Evolutionary conservation across 2,797 vertebrate genomes (phyloP), one percentile per base, ranked within the genome.

Genomic region (Carapus acus): DNA sequence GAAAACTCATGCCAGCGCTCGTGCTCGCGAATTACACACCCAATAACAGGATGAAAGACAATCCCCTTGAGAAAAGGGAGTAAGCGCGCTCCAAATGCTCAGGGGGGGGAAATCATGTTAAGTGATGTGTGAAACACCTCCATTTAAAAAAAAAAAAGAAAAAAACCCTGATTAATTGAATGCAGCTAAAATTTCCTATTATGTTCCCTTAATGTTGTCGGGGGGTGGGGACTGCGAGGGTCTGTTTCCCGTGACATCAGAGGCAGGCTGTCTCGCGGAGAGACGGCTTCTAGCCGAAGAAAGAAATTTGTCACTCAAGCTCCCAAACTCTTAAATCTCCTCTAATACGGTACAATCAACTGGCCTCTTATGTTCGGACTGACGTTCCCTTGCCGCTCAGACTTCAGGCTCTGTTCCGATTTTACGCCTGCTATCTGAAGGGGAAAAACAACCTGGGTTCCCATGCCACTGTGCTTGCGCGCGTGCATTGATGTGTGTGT

Each of bases 171-270:
- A 74, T 71, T 74, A 84, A 84, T 77, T 79, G 78, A 76, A 80
- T 65, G 79, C 85, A 78, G 82, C 83, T 89, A 78, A 69, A 68
- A 76, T 86, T 85, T 88, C 88, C 83, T 83, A 79, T 83, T 88
- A 76, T 83, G 71, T 72, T 9, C 19, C 44, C 65, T 76, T 72
- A 73, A 79, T 74, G 74, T 78, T 48, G 9, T 16, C 29, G 8
- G 11, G 16, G 31, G 54, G 66, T 21, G 58, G 38, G 34, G 52
- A 22, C 40, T 54, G 56, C 65, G 46, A 27, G 24, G 58, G 52
- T 60, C 74, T 58, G 60, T 29, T 38, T 13, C 42, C 46, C 49
- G 52, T 55, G 66, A 84, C 79, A 80, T 81, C 74, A 80, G 79
- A 83, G 74, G 45, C 57, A 18, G 42, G 64, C 62, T 20, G 62